These are phyloP conservation scores for Thermophis baileyi DNA, from an alignment of 2,113 vertebrate species.

Conservation along the genomic window DNA sequence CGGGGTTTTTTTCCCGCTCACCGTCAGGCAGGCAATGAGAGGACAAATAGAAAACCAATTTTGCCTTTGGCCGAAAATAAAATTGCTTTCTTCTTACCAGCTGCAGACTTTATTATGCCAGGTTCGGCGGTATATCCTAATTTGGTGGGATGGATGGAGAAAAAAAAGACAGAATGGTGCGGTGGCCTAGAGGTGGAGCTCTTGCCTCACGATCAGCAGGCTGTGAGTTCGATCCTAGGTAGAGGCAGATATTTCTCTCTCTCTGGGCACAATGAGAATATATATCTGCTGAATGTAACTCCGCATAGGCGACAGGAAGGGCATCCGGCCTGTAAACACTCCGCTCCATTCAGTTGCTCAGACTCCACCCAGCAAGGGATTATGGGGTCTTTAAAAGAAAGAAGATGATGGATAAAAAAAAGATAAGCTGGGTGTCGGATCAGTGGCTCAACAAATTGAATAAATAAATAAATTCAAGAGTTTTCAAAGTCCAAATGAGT, in stretches of 20 bases:
- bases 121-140: not conserved
- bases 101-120: not conserved
- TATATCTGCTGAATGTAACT: no score
- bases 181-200: no score
- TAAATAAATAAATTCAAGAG: not conserved
- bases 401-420: not conserved
- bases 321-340: no score
- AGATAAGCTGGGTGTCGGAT: not conserved
- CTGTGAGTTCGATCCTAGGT: no score
- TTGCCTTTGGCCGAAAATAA: not conserved
- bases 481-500: no score
- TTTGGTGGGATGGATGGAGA: not conserved
- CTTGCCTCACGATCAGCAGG: no score
- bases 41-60: constrained; percentile 9
- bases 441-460: not conserved
- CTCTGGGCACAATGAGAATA: no score
- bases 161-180: not conserved
- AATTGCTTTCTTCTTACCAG: not conserved
- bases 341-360: no score
- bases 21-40: constrained; percentile 13
- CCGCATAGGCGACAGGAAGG: no score
- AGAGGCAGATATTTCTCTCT: no score
- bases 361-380: no score
- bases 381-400: no score
- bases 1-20: constrained; percentile 21